These are phyloP conservation scores for Cactoblastis cactorum DNA, from an alignment of 2,888 invertebrate genomes.

Conservation along the genomic window DNA sequence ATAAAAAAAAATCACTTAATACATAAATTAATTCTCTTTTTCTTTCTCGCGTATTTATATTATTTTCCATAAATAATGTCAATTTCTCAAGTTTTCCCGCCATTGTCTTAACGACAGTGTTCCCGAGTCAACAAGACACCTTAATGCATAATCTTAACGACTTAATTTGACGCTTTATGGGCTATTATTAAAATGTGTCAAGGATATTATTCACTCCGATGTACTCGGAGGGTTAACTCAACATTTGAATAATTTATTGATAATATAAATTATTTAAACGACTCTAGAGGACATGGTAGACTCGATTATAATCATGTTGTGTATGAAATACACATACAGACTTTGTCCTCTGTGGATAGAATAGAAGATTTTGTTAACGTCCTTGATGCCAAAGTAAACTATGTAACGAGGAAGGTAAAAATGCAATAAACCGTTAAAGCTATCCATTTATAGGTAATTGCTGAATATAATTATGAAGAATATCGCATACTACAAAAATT, in stretches of 20 bases:
- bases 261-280: not conserved
- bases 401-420: no score
- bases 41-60: not conserved
- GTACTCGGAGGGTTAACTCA: not conserved
- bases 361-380: no score
- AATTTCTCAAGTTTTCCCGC: not conserved
- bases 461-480: no score
- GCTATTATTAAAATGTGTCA: slow-evolving; percentile 54
- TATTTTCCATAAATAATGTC: not conserved
- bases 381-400: no score
- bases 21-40: no score
- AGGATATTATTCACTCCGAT: slow-evolving; percentile 19
- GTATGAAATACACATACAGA: no score
- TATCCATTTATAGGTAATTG: no score
- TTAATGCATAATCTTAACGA: slow-evolving; percentile 9
- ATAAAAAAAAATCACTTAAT: no score
- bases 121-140: slow-evolving; percentile 1
- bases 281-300: not conserved
- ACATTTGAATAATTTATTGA: not conserved
- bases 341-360: no score
- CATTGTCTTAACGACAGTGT: not conserved
- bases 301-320: not conserved
- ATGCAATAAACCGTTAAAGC: no score
- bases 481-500: no score
- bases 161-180: slow-evolving; percentile 22